Percentiles rank a stretch among this genome's conserved stretches.
phyloP scores from a whole-genome alignment of 2,797 vertebrate genomes.

The Cuniculus paca region DNA sequence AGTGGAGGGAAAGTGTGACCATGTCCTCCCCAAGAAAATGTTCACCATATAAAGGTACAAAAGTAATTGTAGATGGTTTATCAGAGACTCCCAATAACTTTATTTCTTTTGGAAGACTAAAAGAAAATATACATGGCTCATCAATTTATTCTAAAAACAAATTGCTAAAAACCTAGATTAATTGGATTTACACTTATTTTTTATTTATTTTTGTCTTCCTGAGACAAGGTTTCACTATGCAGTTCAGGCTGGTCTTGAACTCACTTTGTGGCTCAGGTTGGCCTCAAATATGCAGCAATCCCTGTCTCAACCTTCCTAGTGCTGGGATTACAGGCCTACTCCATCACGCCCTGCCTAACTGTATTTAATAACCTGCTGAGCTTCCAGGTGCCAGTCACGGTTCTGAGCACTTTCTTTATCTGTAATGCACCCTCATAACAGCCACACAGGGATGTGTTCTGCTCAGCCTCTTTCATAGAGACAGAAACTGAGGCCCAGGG shows the following conservation, averaged over 20 bases:
- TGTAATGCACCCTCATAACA: not conserved
- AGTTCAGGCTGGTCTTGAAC: not conserved
- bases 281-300: not conserved
- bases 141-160: slow-evolving; percentile 1
- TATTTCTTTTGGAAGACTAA: slow-evolving; percentile 3
- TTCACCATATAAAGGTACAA: not conserved
- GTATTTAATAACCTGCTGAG: not conserved
- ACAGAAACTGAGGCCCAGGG: not conserved
- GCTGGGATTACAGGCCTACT: not conserved
- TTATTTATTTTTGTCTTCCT: not conserved
- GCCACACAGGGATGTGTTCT: not conserved
- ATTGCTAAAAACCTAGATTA: not conserved
- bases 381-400: not conserved
- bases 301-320: not conserved
- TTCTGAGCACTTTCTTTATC: not conserved
- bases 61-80: not conserved
- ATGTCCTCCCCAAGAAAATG: not conserved
- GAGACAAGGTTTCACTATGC: not conserved
- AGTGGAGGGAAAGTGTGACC: fast-evolving
- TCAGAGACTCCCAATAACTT: not conserved
- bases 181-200: not conserved
- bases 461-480: not conserved
- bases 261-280: no score
- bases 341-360: not conserved
- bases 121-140: not conserved